Evolutionary conservation across 1,140 invertebrate genomes (phyloP), one percentile per base, ranked within the genome.

Genomic region (Holotrichia oblita): DNA sequence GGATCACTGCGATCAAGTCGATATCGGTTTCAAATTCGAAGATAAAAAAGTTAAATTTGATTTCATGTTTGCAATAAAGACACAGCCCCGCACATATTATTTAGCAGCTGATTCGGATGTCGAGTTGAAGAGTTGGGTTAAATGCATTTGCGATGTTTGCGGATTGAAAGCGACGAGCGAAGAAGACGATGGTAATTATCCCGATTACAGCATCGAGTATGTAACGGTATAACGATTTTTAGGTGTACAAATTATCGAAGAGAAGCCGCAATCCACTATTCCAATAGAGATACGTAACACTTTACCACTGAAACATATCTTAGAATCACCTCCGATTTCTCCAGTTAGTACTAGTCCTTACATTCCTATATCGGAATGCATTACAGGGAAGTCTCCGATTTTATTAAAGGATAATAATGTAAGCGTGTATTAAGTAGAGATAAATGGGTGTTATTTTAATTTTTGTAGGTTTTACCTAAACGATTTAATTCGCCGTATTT

Each of bases 61-160:
- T 81, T 93, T 92, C 80, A 95, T 97, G 89, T 97, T 98, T 86
- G 94, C 95, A 85, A 93, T 98, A 14, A 94, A 94, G 85, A 98
- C 96, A 44, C 93, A 94, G 42, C 94, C 94, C 83, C 89, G 97
- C 80, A 94, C 93, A 69, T 98, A 98, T 87, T 98, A 96, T 88
- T 89, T 99, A 79, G 96, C 96, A 59, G 96, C 97, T 1, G 95
- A 97, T 82, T 94, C 93, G 40, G 95, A 97, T 85, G 89, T 90
- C 73, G 96, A 98, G 82, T 98, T 98, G 97, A 94, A 95, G 81
- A 94, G 94, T 85, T 99, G 97, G 97, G 96, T 98, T 0, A 93
- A 96, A 84, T 96, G 94, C 81, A 94, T 99, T 78, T 98, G 97
- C 87, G 92, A 94, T 88, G 95, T 97, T 48, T 98, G 96, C 89